phyloP scores from a whole-genome alignment of 2,113 vertebrate species.

The Oophaga pumilio region DNA sequence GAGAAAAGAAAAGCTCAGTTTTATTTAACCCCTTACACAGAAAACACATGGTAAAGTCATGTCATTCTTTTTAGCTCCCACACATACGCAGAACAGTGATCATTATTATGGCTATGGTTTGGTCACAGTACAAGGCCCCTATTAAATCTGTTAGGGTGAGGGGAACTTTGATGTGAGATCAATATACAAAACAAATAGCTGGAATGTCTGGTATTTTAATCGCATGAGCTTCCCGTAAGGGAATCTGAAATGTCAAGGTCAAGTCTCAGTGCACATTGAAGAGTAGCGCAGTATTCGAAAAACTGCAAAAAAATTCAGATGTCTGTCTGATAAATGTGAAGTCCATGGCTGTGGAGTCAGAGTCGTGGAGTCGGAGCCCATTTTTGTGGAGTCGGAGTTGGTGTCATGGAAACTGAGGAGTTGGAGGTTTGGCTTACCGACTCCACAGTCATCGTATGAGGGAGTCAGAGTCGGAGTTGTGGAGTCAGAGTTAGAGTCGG shows the following conservation, averaged over 20 bases:
- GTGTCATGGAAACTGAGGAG: too few species aligned
- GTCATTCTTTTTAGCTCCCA: not conserved
- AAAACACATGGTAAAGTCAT: not conserved
- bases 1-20: too few species aligned
- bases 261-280: not conserved
- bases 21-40: not conserved
- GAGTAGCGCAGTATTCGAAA: too few species aligned
- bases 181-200: constrained; percentile 27
- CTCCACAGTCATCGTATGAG: too few species aligned
- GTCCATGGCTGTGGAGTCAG: too few species aligned
- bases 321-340: not conserved
- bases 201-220: constrained; percentile 47
- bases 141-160: not conserved
- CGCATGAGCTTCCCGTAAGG: not conserved
- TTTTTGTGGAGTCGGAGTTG: too few species aligned
- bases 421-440: too few species aligned
- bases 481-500: too few species aligned
- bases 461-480: too few species aligned
- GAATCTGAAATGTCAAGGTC: constrained; percentile 9
- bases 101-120: not conserved
- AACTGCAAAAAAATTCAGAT: not conserved
- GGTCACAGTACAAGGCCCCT: not conserved
- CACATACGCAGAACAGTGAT: not conserved
- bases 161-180: constrained; percentile 29
- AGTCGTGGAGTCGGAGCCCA: too few species aligned